These are phyloP conservation scores for Mesoligia furuncula DNA, from an alignment of 2,888 invertebrate species.

Conservation along the genomic window DNA sequence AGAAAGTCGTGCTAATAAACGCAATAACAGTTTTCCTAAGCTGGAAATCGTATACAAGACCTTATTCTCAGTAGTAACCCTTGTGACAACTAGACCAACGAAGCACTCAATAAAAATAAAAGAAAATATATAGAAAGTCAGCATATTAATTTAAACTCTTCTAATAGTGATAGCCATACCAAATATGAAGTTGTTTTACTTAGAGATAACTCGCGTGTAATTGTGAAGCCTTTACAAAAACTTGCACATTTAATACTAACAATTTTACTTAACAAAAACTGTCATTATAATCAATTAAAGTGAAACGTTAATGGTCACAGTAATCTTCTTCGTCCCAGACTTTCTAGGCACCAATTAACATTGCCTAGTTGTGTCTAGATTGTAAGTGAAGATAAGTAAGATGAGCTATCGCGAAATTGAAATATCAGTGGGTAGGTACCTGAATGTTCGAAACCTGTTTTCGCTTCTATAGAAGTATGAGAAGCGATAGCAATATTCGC, in stretches of 20 bases:
- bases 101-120: neutral
- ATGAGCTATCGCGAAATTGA: constrained; percentile 65
- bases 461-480: constrained; percentile 39
- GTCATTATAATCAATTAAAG: constrained; percentile 69
- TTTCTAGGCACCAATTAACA: constrained; percentile 75
- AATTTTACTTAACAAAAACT: constrained; percentile 63
- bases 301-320: constrained; percentile 65
- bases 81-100: neutral
- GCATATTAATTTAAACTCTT: neutral
- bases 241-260: constrained; percentile 42
- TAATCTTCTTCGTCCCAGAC: constrained; percentile 67
- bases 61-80: neutral
- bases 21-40: neutral
- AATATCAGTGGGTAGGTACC: constrained; percentile 58
- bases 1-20: neutral
- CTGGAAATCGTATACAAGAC: too few species aligned
- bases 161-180: constrained; percentile 15
- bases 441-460: constrained; percentile 54
- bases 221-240: constrained; percentile 44
- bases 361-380: constrained; percentile 68
- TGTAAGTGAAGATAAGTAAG: constrained; percentile 59
- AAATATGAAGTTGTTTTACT: constrained; percentile 17
- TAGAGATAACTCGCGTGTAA: constrained; percentile 44
- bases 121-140: constrained; percentile 16
- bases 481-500: constrained; percentile 34